Conservation (phyloP, 2,888 invertebrate genomes). For the Conistra vaccinii region DNA sequence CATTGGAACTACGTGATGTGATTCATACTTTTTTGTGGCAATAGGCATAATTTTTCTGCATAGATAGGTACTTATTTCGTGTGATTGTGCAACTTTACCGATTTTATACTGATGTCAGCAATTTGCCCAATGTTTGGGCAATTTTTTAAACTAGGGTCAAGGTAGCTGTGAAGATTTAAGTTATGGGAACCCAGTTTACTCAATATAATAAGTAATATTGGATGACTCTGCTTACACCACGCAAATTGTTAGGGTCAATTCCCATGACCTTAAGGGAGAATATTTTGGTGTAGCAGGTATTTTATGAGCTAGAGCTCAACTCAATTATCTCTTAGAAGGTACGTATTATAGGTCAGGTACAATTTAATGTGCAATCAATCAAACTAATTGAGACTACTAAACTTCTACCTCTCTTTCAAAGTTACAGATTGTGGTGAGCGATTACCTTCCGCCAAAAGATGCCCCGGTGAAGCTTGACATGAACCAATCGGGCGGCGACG, state of each 20-base stretch:
- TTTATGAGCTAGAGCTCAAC: too few species aligned
- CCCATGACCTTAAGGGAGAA: too few species aligned
- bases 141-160: constrained; percentile 47
- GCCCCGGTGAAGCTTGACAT: too few species aligned
- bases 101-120: constrained; percentile 37
- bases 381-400: not conserved
- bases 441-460: too few species aligned
- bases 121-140: constrained; percentile 28
- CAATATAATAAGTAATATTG: too few species aligned
- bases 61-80: constrained; percentile 36
- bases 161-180: constrained; percentile 36
- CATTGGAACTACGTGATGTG: constrained; percentile 57
- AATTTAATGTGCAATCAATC: not conserved
- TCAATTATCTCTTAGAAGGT: too few species aligned
- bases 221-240: not conserved
- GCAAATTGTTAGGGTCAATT: constrained; percentile 16
- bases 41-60: constrained; percentile 27
- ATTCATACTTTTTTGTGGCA: constrained; percentile 54
- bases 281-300: not conserved
- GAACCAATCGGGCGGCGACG: too few species aligned
- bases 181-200: constrained; percentile 36
- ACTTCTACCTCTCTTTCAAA: too few species aligned
- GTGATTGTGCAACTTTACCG: constrained; percentile 51
- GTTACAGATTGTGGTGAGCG: not conserved
- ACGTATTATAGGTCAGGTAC: too few species aligned